phyloP scores from a whole-genome alignment of 2,888 invertebrate genomes.

The Stegophylla sp. region DNA sequence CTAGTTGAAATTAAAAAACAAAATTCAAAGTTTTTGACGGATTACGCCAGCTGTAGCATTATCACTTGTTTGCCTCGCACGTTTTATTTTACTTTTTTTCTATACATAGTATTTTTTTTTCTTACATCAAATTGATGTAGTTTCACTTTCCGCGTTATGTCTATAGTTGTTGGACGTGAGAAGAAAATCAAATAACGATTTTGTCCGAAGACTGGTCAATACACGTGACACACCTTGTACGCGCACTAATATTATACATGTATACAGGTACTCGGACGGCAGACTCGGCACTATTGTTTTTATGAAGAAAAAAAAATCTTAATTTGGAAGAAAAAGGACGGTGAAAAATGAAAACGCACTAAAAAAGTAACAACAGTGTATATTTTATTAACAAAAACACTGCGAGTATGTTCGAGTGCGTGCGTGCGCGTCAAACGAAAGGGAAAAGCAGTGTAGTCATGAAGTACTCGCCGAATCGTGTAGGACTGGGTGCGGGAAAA shows the following conservation, averaged over 20 bases:
- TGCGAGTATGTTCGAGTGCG: constrained; percentile 41
- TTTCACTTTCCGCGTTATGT: constrained; percentile 45
- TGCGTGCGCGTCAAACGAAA: constrained; percentile 42
- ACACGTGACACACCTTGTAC: constrained; percentile 36
- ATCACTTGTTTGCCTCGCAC: constrained; percentile 10
- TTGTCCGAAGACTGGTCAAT: constrained; percentile 25
- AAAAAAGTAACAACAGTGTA: constrained; percentile 24
- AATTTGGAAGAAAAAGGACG: constrained; percentile 4
- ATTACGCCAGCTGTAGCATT: constrained; percentile 58
- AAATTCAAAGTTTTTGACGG: constrained; percentile 21
- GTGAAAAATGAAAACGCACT: background rate
- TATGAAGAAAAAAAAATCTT: background rate
- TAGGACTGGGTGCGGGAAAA: too few relatives aligned
- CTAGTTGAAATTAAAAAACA: constrained; percentile 2
- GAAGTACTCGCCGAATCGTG: constrained; percentile 10
- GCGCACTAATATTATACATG: background rate
- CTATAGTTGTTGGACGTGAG: constrained; percentile 27
- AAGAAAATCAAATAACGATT: constrained; percentile 18
- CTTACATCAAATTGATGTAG: background rate
- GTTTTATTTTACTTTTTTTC: constrained; percentile 16
- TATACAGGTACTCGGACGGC: background rate
- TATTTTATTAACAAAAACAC: background rate
- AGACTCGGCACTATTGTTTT: constrained; percentile 28
- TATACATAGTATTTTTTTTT: background rate
- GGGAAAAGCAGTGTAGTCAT: constrained; percentile 39